Conservation (phyloP, 2,797 vertebrate species). For the Dendrocincla fuliginosa region DNA sequence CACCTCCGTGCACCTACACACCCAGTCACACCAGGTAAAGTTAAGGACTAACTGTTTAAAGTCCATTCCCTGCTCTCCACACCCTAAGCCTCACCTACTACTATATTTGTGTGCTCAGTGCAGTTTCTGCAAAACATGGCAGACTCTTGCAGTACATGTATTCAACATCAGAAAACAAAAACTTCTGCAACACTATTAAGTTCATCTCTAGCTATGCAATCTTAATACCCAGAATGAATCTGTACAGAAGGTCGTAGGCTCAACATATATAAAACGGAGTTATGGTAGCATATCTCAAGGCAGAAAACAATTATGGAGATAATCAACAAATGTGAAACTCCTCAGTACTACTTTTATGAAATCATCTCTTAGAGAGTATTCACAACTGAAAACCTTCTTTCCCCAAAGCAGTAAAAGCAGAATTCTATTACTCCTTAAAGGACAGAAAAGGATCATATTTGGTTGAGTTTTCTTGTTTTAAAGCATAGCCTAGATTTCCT, state of each 20-base stretch:
- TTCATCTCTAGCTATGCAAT: background rate
- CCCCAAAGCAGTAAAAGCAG: background rate
- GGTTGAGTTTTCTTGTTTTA: background rate
- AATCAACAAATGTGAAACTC: background rate
- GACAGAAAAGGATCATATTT: background rate
- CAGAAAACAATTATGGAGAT: background rate
- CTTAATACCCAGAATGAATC: background rate
- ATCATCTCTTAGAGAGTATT: background rate
- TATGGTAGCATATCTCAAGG: background rate
- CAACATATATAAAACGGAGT: background rate
- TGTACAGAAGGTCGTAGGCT: background rate
- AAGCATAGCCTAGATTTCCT: background rate
- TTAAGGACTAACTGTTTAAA: constrained; percentile 9
- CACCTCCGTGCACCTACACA: background rate
- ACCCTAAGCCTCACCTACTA: constrained; percentile 19
- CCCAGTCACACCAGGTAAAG: constrained; percentile 22
- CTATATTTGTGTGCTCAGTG: background rate
- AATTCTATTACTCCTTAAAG: background rate
- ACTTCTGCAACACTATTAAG: background rate
- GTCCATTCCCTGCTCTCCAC: constrained; percentile 19
- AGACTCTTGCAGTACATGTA: background rate
- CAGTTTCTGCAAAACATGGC: background rate
- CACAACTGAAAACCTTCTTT: background rate
- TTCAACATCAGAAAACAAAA: background rate
- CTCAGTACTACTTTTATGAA: background rate